Percentiles rank a stretch among this genome's conserved stretches.
Evolutionary conservation across 2,888 invertebrate species (phyloP).

Genomic region (Synanthedon tipuliformis): DNA sequence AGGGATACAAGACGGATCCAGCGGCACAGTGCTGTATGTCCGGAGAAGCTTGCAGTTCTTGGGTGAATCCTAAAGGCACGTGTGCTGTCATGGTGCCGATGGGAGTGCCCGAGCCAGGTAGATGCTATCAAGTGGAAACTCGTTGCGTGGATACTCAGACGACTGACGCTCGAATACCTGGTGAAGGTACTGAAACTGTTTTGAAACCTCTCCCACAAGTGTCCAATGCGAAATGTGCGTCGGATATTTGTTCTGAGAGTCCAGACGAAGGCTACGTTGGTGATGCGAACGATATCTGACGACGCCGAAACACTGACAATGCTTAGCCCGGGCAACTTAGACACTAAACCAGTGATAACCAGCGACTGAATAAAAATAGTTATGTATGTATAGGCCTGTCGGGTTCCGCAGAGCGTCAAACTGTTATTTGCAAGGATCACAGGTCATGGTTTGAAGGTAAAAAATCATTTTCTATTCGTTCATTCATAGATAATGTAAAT

Average conservation of each 20-base stretch:
- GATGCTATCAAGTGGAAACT: constrained; percentile 67
- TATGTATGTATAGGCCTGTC: constrained; percentile 25
- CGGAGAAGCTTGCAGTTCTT: constrained; percentile 52
- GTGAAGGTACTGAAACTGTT: constrained; percentile 47
- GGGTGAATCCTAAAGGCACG: constrained; percentile 62
- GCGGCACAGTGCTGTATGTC: constrained; percentile 58
- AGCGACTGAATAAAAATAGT: constrained; percentile 59
- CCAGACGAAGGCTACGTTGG: constrained; percentile 91
- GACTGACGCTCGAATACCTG: constrained; percentile 54
- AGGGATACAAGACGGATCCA: constrained; percentile 75
- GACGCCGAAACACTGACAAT: constrained; percentile 56
- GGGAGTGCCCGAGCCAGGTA: constrained; percentile 49
- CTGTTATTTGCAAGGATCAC: not conserved
- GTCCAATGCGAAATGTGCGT: constrained; percentile 59
- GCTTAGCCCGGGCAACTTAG: constrained; percentile 55
- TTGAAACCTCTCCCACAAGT: constrained; percentile 57
- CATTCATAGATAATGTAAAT: not conserved
- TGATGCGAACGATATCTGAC: constrained; percentile 81
- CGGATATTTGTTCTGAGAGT: constrained; percentile 77
- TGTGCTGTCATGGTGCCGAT: constrained; percentile 65
- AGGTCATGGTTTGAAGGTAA: too few relatives aligned
- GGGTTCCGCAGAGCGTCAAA: not conserved
- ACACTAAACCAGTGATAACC: constrained; percentile 61
- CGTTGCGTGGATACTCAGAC: constrained; percentile 75
- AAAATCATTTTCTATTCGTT: too few relatives aligned